Base-by-base conservation (phyloP, 2,113 vertebrate species). In the Nematolebias whitei region DNA sequence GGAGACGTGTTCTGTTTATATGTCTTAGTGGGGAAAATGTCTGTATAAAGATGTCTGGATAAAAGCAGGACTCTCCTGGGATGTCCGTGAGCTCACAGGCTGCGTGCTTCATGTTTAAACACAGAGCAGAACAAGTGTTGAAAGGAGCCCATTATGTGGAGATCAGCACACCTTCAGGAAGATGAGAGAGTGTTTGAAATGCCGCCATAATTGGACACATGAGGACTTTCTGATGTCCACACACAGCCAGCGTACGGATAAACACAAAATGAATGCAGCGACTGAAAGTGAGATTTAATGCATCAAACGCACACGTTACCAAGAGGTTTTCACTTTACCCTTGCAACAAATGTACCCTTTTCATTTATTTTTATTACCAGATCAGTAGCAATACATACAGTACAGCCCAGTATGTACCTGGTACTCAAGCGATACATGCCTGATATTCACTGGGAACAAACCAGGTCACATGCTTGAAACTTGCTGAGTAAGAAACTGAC, bases 101-200 rank as follows among this genome's bases (percentile, higher is more conserved):
- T 47, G 29, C 41, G 9, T 24, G 75, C 68, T 71, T 63, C 26
- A 59, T 23, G 58, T 44, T 63, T 53, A 18, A 71, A 81, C 73
- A 61, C 57, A 60, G 66, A 78, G 47, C 64, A 81, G 77, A 68
- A 40, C 32, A 67, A 23, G 47, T 71, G 74, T 24, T 73, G 63
- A 71, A 82, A 74, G 59, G 64, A 76, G 26, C 50, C 70, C 62
- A 56, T 75, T 57, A 73, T 63, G 76, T n/a, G 32, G 15, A 66
- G 74, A 70, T 80, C 67, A 61, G 1, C 41, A 20, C 71, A 76
- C 45, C 43, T 44, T 41, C 41, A 26, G 32, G 12, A 23, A 67
- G 71, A 60, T 49, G 18, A 35, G 24, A 63, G 47, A 64, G 49
- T 7, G 49, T 24, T 39, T 68, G 63, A 80, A 76, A 73, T 38